Conservation (phyloP, 2,113 vertebrate genomes). For the Lasiurus cinereus region DNA sequence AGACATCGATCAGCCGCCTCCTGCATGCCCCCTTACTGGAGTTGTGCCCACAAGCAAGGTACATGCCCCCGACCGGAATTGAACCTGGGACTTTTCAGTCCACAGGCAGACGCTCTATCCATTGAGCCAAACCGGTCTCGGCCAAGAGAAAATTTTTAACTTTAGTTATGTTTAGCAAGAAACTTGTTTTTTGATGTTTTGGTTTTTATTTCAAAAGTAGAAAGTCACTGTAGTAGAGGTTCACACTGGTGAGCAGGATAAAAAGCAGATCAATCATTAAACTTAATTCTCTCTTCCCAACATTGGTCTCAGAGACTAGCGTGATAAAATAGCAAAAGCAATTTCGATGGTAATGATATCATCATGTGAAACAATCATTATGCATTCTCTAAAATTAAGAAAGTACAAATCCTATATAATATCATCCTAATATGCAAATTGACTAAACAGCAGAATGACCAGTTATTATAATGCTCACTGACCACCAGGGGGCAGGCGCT, state of each 20-base stretch:
- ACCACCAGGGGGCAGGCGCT: no score
- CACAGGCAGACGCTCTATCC: no score
- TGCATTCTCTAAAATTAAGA: neutral
- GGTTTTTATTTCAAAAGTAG: neutral
- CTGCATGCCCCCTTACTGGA: no score
- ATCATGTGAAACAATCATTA: neutral
- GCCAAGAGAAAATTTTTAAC: neutral
- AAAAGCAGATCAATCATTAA: neutral
- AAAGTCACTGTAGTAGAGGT: neutral
- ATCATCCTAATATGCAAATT: no score
- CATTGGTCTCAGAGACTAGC: neutral
- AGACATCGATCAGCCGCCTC: no score
- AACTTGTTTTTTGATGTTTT: slow-evolving; percentile 4
- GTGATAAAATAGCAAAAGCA: neutral
- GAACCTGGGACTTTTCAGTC: no score
- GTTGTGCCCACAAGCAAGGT: no score
- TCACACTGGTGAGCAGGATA: neutral
- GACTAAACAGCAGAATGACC: no score
- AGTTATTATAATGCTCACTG: no score
- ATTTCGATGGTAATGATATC: neutral
- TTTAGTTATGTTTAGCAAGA: neutral
- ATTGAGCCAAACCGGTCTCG: no score
- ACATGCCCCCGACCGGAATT: no score
- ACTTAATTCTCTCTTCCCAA: neutral
- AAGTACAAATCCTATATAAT: neutral